phyloP scores from a whole-genome alignment of 1,140 invertebrate genomes.

The Zaprionus africanus region DNA sequence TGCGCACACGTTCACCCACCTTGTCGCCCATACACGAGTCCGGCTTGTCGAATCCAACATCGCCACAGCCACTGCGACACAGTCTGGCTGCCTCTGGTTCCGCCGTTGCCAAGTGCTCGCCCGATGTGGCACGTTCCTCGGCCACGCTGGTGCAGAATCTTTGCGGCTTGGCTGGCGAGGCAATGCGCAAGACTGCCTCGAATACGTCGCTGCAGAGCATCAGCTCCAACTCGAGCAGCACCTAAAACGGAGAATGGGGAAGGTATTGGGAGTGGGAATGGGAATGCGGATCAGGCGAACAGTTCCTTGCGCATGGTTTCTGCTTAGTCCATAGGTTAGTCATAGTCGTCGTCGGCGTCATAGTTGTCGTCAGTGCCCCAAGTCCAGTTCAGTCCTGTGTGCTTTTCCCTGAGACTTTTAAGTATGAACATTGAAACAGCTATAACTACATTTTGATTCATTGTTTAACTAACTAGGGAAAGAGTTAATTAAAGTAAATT shows the following conservation, averaged over 20 bases:
- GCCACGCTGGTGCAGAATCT: constrained; percentile 60
- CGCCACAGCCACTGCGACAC: constrained; percentile 85
- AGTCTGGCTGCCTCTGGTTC: constrained; percentile 25
- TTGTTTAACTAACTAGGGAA: not conserved
- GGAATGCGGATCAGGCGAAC: constrained; percentile 19
- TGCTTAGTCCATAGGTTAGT: constrained; percentile 60
- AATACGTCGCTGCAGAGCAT: constrained; percentile 76
- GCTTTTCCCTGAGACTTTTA: not conserved
- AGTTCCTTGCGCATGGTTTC: constrained; percentile 62
- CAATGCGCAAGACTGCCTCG: constrained; percentile 65
- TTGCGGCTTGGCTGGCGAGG: constrained; percentile 60
- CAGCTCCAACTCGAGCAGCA: constrained; percentile 77
- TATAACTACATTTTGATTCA: not conserved
- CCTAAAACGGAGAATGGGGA: constrained; percentile 27
- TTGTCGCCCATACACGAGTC: constrained; percentile 90
- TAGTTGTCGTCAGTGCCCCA: too few relatives aligned
- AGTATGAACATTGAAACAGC: not conserved
- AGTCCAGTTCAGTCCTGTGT: too few relatives aligned
- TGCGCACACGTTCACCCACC: constrained; percentile 86
- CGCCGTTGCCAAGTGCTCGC: not conserved
- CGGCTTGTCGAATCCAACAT: constrained; percentile 89
- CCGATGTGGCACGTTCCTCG: not conserved
- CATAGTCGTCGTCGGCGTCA: constrained; percentile 10
- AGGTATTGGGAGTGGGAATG: not conserved
- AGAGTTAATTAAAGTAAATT: not conserved